Base-by-base conservation (phyloP, 2,113 vertebrate genomes). In the Ammospiza nelsoni region DNA sequence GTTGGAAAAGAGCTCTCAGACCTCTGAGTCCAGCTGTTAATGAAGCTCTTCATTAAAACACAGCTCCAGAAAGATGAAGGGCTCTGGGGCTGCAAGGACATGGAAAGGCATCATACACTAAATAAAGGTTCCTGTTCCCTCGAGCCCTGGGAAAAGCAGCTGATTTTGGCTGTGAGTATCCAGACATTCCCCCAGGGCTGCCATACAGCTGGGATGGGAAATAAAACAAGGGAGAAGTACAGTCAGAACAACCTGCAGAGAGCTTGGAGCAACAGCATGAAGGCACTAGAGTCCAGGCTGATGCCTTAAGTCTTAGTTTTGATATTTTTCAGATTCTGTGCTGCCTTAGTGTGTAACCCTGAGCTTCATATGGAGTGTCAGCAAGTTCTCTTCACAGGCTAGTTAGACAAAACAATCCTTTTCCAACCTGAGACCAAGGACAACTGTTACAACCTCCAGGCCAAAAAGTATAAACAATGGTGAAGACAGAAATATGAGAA, bases 71-170 rank as follows among this genome's bases (percentile, higher is more conserved):
- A 75, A 39, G 41, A n/a, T 2, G 9, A 85, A 84, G 15, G 15
- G 31, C 9, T 12, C 17, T 27, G 35, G 31, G 41, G 31, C 52
- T 37, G 17, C 37, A 28, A 44, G 41, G 55, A 33, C 69, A 80
- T 15, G 9, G 33, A 54, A 59, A 51, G 17, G 37, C 17, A n/a
- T 41, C 4, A 1, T 5, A 14, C 41, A 9, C 39, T 55, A 39
- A 28, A 27, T 12, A 21, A 37, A 85, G 28, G 35, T n/a, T 59
- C 23, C 51, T 57, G 49, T 4, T 41, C 24, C 22, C 46, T 54
- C 0, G 0, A 62, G n/a, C 28, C 12, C 46, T 52, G 12, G 12
- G 14, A 86, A 20, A n/a, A 55, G 18, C 20, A 65, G 37, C 48
- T 31, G 29, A 0, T 67, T 87, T n/a, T 73, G 46, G 22, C 87